Evolutionary conservation across 2,113 vertebrate species (phyloP).

Genomic region (Thomomys bottae): DNA sequence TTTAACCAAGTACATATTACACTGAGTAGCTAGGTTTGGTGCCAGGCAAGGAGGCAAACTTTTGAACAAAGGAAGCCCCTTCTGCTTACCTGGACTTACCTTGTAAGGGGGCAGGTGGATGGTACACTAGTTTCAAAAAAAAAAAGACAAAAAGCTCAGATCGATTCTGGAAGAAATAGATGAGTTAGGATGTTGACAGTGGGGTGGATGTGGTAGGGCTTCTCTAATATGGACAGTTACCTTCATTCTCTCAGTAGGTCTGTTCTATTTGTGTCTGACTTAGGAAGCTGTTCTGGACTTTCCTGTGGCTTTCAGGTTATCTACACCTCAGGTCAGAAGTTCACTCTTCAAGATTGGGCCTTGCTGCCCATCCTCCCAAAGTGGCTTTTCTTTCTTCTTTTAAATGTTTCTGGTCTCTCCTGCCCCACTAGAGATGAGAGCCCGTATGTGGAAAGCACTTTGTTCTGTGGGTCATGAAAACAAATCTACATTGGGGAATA

Average conservation of each 20-base stretch:
- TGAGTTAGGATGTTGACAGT: neutral
- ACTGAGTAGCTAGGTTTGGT: neutral
- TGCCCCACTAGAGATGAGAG: neutral
- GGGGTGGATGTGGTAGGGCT: no score
- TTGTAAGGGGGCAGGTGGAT: neutral
- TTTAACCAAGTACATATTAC: neutral
- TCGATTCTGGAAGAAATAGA: neutral
- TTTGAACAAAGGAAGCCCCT: neutral
- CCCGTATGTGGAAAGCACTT: neutral
- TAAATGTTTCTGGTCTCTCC: neutral
- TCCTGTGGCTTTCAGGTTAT: neutral
- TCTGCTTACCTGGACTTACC: neutral
- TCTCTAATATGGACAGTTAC: neutral
- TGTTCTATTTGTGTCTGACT: neutral
- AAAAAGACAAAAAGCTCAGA: neutral
- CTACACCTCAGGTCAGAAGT: neutral
- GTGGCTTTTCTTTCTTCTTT: neutral
- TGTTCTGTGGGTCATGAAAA: neutral
- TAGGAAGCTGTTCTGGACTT: neutral
- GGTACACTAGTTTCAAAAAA: no score
- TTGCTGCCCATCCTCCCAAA: neutral
- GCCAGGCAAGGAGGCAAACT: neutral
- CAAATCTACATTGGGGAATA: neutral
- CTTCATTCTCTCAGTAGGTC: neutral
- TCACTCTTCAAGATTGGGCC: neutral